phyloP scores from a whole-genome alignment of 2,113 vertebrate genomes.

The Malurus elegans region DNA sequence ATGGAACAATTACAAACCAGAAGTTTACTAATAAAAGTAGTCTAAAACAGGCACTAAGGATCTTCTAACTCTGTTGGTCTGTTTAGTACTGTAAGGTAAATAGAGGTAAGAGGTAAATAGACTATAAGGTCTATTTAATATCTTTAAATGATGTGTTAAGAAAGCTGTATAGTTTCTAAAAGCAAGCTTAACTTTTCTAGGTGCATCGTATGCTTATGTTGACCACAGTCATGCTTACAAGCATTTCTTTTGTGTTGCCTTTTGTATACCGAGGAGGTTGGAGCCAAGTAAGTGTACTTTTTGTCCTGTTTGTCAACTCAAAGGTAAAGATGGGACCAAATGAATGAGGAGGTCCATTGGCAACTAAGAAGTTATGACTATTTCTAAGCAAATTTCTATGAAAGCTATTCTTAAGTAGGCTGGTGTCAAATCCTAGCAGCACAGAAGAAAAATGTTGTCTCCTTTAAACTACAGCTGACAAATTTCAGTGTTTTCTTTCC shows the following conservation, averaged over 20 bases:
- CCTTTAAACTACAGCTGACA: background rate
- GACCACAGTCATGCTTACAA: constrained; percentile 76
- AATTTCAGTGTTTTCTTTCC: background rate
- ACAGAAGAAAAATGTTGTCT: background rate
- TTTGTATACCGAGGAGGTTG: constrained; percentile 86
- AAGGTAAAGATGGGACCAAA: background rate
- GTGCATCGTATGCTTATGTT: constrained; percentile 82
- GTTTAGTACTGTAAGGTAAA: no score
- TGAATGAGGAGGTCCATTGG: background rate
- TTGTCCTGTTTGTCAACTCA: background rate
- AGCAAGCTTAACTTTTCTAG: constrained; percentile 55
- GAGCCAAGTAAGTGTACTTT: constrained; percentile 75
- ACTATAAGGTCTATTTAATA: background rate
- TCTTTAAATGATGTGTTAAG: background rate
- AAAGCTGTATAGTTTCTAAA: background rate
- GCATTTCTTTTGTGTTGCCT: constrained; percentile 79
- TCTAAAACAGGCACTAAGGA: background rate
- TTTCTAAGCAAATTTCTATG: background rate
- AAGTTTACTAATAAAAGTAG: background rate
- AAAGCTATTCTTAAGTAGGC: background rate
- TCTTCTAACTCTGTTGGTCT: background rate
- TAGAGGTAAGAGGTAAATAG: no score
- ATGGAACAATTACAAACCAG: background rate
- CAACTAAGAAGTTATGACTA: background rate
- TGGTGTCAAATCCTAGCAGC: background rate